Evolutionary conservation across 2,888 invertebrate species (phyloP).

Genomic region (Lumbricus terrestris): DNA sequence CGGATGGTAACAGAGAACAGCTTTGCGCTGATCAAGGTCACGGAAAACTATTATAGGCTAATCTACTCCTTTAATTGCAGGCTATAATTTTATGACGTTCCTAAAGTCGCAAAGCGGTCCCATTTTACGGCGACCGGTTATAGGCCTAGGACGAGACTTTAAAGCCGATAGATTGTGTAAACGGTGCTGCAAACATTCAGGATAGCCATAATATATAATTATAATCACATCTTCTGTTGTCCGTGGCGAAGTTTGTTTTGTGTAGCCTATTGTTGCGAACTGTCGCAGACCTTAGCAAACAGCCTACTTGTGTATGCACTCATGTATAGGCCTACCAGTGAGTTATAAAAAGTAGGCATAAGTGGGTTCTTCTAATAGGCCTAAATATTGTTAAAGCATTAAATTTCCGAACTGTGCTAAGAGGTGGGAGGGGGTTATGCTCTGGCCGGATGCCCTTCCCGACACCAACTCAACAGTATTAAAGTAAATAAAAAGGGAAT

Average conservation of each 20-base stretch:
- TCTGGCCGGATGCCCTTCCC: too few relatives aligned
- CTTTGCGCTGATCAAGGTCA: not conserved
- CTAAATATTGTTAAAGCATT: not conserved
- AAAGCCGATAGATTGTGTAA: not conserved
- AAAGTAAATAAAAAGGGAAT: too few relatives aligned
- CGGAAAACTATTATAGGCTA: too few relatives aligned
- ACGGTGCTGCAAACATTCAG: not conserved
- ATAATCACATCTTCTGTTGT: not conserved
- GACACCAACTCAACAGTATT: too few relatives aligned
- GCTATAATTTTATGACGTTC: too few relatives aligned
- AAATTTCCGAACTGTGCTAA: not conserved
- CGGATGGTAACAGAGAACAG: not conserved
- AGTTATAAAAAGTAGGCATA: not conserved
- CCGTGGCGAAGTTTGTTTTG: not conserved
- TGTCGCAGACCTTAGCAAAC: too few relatives aligned
- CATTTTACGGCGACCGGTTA: too few relatives aligned
- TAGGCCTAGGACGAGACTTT: not conserved
- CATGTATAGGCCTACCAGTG: not conserved
- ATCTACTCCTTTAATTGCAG: too few relatives aligned
- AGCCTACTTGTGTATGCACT: not conserved
- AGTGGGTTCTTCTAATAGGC: too few relatives aligned
- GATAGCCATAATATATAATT: too few relatives aligned
- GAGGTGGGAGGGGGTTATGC: too few relatives aligned
- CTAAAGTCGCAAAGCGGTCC: not conserved
- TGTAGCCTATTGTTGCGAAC: not conserved